Base-by-base conservation (phyloP, 2,888 invertebrate genomes). In the Parascotia fuliginaria region DNA sequence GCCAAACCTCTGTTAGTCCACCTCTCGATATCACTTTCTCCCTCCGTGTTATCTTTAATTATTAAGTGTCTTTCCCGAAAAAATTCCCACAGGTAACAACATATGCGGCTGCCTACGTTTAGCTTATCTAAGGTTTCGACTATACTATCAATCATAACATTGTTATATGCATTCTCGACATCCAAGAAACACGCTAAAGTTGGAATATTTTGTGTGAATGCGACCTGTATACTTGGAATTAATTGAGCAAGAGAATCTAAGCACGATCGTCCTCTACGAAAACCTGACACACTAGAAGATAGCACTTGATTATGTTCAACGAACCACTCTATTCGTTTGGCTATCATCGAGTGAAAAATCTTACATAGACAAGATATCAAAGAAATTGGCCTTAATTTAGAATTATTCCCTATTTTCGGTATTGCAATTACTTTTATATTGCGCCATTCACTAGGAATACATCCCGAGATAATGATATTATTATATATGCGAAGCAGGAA, bases 1-100 rank as follows among this genome's bases (percentile, higher is more conserved):
- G 69, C 61, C 9, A 70, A 11, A 0, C 65, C 67, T 9, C 12
- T 40, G 29, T 33, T 34, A 1, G 51, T 44, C 0, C 11, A 33
- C 42, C 56, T 51, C n/a, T n/a, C n/a, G n/a, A n/a, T n/a, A n/a
- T n/a, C n/a, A 32, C 13, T 1, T 40, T 37, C 12, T 2, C 0
- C 15, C 5, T 38, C 5, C 14, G 24, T 9, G 14, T 16, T 12
- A 9, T 9, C 29, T 32, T 27, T 28, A 2, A 57, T 36, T 14
- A 29, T 42, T 32, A 60, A 31, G 9, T 14, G 11, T 29, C 61
- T 55, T 12, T 47, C 37, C 7, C 38, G 54, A 3, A 65, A 31
- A 37, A 59, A 59, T 0, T 14, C 29, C 61, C 57, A 66, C 9
- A 69, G n/a, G 42, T 66, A 66, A 0, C 19, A 40, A 39, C 65